Evolutionary conservation across 2,888 invertebrate genomes (phyloP).

Genomic region (Lasioglossum vierecki): DNA sequence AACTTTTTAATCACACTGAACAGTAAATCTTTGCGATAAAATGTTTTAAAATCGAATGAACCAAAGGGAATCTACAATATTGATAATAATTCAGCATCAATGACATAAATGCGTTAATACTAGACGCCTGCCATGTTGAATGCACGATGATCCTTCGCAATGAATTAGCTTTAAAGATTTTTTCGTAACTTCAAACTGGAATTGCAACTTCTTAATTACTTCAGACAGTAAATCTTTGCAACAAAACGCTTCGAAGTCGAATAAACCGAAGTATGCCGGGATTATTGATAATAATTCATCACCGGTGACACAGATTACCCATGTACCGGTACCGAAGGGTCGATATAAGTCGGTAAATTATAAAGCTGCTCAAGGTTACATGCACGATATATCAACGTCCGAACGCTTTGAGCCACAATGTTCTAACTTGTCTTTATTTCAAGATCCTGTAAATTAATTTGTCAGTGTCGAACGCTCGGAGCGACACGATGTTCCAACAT

Average conservation of each 20-base stretch:
- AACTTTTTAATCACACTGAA: not conserved
- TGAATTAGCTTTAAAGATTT: not conserved
- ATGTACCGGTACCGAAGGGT: not conserved
- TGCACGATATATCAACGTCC: not conserved
- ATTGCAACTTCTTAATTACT: not conserved
- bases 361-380: not conserved
- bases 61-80: not conserved
- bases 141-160: not conserved
- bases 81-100: not conserved
- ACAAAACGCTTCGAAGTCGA: not conserved
- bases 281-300: constrained; percentile 9
- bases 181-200: not conserved
- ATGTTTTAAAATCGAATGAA: not conserved
- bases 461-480: not conserved
- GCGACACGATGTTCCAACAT: not conserved
- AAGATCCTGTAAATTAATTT: constrained; percentile 22
- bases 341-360: not conserved
- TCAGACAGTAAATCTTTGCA: not conserved
- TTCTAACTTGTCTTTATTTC: not conserved
- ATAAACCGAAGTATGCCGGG: not conserved
- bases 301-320: not conserved
- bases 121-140: not conserved
- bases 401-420: not conserved
- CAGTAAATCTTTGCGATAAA: not conserved
- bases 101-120: not conserved